Evolutionary conservation across 2,797 vertebrate species (phyloP).

Genomic region (Hirundo rustica): DNA sequence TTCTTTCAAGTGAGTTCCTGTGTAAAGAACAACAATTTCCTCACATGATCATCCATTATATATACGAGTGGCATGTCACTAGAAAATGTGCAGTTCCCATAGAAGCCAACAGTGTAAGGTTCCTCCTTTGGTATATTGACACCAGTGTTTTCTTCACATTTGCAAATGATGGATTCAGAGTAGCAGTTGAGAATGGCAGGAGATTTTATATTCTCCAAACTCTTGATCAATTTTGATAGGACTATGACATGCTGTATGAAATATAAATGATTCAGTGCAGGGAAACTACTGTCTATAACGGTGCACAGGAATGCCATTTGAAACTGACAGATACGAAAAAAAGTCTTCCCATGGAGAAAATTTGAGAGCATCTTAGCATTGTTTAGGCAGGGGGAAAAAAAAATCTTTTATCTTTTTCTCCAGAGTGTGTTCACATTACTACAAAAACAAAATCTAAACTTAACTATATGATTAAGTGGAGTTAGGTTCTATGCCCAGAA

Average conservation of each 20-base stretch:
- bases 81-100: not conserved
- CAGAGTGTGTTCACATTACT: not conserved
- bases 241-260: not conserved
- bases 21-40: not conserved
- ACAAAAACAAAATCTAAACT: not conserved
- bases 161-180: not conserved
- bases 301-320: not conserved
- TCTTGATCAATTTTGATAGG: not conserved
- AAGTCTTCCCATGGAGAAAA: not conserved
- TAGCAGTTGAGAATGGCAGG: not conserved
- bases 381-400: not conserved
- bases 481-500: not conserved
- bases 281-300: not conserved
- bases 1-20: not conserved
- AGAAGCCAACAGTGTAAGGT: not conserved
- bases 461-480: not conserved
- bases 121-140: not conserved
- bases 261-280: not conserved
- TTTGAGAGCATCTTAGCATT: not conserved
- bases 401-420: not conserved
- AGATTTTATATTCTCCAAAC: not conserved
- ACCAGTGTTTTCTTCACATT: not conserved
- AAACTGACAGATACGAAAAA: not conserved
- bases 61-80: not conserved
- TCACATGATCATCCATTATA: not conserved